Evolutionary conservation across 2,888 invertebrate species (phyloP), one percentile per base, ranked within the genome.

Genomic region (Lycaena phlaeas): DNA sequence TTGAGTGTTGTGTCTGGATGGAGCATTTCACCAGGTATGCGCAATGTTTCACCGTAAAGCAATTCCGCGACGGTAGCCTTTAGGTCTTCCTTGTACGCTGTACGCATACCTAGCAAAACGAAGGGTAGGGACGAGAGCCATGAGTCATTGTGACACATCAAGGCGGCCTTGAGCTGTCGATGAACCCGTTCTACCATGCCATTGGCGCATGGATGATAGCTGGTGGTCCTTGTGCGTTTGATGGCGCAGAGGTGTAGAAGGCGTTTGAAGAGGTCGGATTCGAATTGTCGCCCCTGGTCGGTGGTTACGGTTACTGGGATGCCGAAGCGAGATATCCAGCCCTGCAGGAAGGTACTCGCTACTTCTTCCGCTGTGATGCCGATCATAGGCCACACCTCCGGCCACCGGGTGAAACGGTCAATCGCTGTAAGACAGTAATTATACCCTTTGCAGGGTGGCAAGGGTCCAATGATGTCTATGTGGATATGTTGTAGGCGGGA

Each of bases 401-500:
- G n/a, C n/a, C n/a, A n/a, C n/a, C n/a, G n/a, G n/a, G n/a, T n/a
- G n/a, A n/a, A n/a, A n/a, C n/a, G n/a, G n/a, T n/a, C n/a, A n/a
- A n/a, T n/a, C n/a, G n/a, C n/a, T n/a, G n/a, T n/a, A n/a, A n/a
- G n/a, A n/a, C n/a, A n/a, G n/a, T n/a, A n/a, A n/a, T n/a, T n/a
- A n/a, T n/a, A n/a, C n/a, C n/a, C n/a, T n/a, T n/a, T n/a, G n/a
- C n/a, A n/a, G n/a, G n/a, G n/a, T n/a, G n/a, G n/a, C n/a, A n/a
- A n/a, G n/a, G n/a, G n/a, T n/a, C n/a, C n/a, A n/a, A n/a, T n/a
- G n/a, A n/a, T n/a, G n/a, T n/a, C 77, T 0, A 84, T 53, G 45
- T 78, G 75, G 4, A 57, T 38, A 11, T 55, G 51, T 1, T 4
- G 6, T 17, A 57, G 48, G 1, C 53, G 36, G 2, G 14, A 30